phyloP scores from a whole-genome alignment of 2,113 vertebrate genomes.

The Geococcyx californianus region DNA sequence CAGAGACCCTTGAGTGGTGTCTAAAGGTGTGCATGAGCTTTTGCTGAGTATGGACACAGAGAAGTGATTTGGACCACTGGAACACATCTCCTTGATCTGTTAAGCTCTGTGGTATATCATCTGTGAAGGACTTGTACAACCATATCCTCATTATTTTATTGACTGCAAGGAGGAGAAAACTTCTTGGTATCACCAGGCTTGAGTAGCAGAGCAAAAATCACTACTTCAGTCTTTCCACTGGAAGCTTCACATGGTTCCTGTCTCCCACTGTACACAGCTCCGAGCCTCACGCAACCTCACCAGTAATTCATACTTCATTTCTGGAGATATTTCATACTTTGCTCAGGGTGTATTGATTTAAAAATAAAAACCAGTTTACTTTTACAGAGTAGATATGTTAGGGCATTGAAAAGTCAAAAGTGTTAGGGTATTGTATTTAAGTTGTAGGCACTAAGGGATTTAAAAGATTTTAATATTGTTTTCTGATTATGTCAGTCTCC shows the following conservation, averaged over 20 bases:
- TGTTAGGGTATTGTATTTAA: not conserved
- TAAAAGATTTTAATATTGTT: not conserved
- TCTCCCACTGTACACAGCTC: not conserved
- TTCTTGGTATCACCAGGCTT: not conserved
- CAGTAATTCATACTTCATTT: not conserved
- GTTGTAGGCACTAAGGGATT: not conserved
- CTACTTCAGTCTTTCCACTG: not conserved
- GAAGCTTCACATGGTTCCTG: not conserved
- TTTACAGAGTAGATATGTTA: not conserved
- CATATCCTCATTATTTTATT: not conserved
- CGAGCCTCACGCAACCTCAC: not conserved
- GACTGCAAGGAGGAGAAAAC: not conserved
- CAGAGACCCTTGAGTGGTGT: not conserved
- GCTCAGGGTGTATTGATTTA: not conserved
- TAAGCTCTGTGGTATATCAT: not conserved
- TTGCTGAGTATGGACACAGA: not conserved
- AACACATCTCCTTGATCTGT: not conserved
- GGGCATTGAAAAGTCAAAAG: not conserved
- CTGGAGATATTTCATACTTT: not conserved
- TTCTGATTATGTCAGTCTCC: not conserved
- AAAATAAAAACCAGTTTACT: not conserved
- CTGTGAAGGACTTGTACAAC: not conserved
- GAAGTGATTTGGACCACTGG: not conserved
- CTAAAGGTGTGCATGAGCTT: not conserved
- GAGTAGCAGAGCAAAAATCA: not conserved